These are phyloP conservation scores for Corapipo altera DNA, from an alignment of 2,113 vertebrate species.

Conservation along the genomic window DNA sequence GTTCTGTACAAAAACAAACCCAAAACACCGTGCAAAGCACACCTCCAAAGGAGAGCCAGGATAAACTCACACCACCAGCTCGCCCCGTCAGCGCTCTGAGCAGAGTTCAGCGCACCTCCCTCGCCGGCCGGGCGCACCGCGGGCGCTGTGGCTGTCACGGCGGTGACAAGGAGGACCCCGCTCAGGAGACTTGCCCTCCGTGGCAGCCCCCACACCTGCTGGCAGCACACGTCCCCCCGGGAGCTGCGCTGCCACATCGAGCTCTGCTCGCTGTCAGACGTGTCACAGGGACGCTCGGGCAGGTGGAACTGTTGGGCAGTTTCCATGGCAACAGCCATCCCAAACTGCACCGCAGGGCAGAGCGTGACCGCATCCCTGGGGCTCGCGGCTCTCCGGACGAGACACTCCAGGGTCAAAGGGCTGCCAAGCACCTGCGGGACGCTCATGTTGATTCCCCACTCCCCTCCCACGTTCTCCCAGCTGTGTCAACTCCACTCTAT, in stretches of 20 bases:
- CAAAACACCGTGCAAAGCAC: neutral
- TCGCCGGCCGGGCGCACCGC: rapidly evolving
- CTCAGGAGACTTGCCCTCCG: rapidly evolving
- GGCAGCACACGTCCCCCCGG: rapidly evolving
- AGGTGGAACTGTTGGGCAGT: rapidly evolving
- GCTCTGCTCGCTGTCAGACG: neutral
- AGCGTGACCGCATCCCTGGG: rapidly evolving
- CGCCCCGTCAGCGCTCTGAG: rapidly evolving
- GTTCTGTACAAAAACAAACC: neutral
- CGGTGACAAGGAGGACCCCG: neutral
- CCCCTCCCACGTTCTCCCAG: neutral
- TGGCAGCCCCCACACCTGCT: neutral
- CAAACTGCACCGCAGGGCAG: neutral
- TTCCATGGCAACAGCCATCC: neutral
- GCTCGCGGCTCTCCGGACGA: rapidly evolving
- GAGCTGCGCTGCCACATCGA: neutral
- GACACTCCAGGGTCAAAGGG: too few relatives aligned
- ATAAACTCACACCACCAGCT: too few relatives aligned
- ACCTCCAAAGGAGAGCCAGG: neutral
- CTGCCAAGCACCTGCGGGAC: rapidly evolving
- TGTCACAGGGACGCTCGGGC: neutral
- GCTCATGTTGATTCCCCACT: rapidly evolving
- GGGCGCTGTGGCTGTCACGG: neutral
- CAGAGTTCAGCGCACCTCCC: rapidly evolving
- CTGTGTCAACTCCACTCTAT: neutral